Base-by-base conservation (phyloP, 2,797 vertebrate genomes). In the Mus caroli region DNA sequence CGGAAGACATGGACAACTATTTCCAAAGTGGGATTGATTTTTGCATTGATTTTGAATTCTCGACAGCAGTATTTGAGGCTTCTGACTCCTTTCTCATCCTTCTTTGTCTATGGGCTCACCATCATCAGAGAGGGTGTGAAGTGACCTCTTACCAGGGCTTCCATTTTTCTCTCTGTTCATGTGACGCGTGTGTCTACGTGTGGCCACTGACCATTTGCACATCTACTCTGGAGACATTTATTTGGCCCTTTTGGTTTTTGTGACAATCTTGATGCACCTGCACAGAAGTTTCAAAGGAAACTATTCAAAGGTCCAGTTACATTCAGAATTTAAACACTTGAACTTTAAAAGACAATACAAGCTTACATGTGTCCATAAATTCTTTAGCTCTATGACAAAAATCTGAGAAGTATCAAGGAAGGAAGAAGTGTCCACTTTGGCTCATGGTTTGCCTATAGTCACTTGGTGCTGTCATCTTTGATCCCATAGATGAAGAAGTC, bases 171-270 rank as follows among this genome's bases (percentile, higher is more conserved):
- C 31, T 13, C 85, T 13, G 3, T 67, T 85, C 62, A 86, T 2
- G 50, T 26, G 4, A 22, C 60, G 58, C 91, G 40, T 12, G 24
- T 91, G 11, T 90, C 90, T 90, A 52, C 24, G 22, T 19, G 26
- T 67, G 24, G 3, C 94, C 83, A 31, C 86, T 94, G 37, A 7
- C n/a, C 6, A 40, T 79, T 77, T 84, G 52, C 17, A 56, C 86
- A 46, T 73, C 4, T 82, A 7, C 52, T 92, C 34, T 92, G 12
- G 52, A 76, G 80, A 71, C 69, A 58, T 46, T 67, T 83, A 71
- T 89, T 95, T 89, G 73, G 43, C 87, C 69, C 43, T 24, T 94
- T 75, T 96, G 8, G 28, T 78, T 87, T 94, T n/a, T 56, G 20
- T 9, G 15, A 83, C 86, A 79, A 52, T 24, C 31, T 96, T 84